Evolutionary conservation across 2,113 vertebrate genomes (phyloP).

Genomic region (Serinus canaria): DNA sequence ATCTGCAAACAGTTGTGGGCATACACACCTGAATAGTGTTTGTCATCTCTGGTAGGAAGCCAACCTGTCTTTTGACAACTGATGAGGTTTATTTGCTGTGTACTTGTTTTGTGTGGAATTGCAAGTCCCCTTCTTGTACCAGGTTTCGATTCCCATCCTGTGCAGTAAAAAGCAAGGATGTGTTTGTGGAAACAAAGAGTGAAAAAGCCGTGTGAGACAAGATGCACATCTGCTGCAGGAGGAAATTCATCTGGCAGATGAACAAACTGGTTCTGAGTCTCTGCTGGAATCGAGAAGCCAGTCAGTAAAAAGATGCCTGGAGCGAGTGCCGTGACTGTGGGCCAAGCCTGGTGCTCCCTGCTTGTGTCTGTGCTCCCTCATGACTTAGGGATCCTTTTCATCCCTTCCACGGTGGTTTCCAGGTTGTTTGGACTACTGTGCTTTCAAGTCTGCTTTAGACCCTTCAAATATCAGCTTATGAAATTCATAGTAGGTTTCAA

Average conservation of each 20-base stretch:
- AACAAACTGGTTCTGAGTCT: background rate
- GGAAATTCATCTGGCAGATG: background rate
- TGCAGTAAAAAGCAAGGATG: background rate
- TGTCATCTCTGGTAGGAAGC: background rate
- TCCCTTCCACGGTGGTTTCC: rapidly evolving
- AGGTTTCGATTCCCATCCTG: background rate
- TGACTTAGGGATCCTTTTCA: background rate
- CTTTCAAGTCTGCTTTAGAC: background rate
- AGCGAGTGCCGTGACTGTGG: background rate
- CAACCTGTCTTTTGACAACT: background rate
- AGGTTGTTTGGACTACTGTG: background rate
- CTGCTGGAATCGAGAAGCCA: background rate
- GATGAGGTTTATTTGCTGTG: background rate
- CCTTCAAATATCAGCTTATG: background rate
- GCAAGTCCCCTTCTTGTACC: background rate
- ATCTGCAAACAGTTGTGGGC: background rate
- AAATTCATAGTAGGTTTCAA: background rate
- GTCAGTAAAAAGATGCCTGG: background rate
- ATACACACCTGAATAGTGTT: background rate
- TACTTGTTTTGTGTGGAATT: background rate
- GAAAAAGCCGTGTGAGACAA: background rate
- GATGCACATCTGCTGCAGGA: background rate
- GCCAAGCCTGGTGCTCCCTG: background rate
- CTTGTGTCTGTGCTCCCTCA: background rate
- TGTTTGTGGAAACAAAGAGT: background rate